These are phyloP conservation scores for Phacellophora camtschatica DNA, from an alignment of 30 jellyfish, hydroid and myxozoan species.

Conservation along the genomic window DNA sequence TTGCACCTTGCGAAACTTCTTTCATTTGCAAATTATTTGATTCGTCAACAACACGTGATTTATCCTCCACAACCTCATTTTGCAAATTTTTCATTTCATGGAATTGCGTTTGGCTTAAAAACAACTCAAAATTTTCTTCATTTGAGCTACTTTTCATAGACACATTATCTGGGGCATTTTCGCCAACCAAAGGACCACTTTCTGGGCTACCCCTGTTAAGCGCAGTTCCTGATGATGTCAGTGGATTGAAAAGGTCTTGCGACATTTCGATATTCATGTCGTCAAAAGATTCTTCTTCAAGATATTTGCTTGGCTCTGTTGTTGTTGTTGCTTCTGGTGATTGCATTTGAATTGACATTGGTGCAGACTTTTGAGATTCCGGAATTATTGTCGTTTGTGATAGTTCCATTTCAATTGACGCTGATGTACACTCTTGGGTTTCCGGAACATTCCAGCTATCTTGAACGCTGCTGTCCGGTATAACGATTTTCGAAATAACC, in stretches of 20 bases:
- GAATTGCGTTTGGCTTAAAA: constrained; percentile 33
- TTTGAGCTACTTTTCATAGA: not conserved
- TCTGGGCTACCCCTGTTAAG: not conserved
- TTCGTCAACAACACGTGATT: not conserved
- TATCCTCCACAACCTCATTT: not conserved
- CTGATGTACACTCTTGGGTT: no score
- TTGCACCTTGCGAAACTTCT: not conserved
- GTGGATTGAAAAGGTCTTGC: constrained; percentile 31
- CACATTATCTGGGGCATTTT: not conserved
- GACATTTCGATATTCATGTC: constrained; percentile 49
- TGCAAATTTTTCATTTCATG: not conserved
- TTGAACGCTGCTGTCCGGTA: no score
- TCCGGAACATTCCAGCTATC: no score
- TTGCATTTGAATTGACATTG: not conserved
- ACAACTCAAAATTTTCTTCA: not conserved
- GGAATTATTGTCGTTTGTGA: no score
- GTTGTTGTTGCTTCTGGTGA: not conserved
- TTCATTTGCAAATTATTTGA: not conserved
- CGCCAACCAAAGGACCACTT: not conserved
- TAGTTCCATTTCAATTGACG: no score
- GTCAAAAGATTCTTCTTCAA: not conserved
- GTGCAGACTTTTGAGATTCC: not conserved
- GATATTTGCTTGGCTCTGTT: not conserved
- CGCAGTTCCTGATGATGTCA: not conserved
- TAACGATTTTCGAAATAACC: no score